Evolutionary conservation across 1,140 invertebrate genomes (phyloP).

Genomic region (Rhysida immarginata): DNA sequence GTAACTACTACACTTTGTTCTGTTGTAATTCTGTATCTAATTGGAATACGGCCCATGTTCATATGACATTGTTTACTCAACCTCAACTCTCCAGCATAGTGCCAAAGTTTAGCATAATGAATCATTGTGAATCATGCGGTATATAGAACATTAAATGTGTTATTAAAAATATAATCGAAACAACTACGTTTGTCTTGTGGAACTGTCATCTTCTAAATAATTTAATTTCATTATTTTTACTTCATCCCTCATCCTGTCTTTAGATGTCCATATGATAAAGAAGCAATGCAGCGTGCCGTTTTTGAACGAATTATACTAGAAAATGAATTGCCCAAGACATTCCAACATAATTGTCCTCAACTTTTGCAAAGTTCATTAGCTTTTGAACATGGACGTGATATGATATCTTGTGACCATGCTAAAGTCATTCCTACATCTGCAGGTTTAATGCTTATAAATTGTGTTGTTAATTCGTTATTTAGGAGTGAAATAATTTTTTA

Average conservation of each 20-base stretch:
- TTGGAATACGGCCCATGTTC: no score
- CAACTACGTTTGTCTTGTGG: no score
- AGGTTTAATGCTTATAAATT: slow-evolving; percentile 4
- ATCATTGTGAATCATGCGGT: no score
- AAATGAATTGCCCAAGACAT: slow-evolving; percentile 13
- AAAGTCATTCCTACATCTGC: slow-evolving; percentile 9
- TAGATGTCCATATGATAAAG: slow-evolving; percentile 41
- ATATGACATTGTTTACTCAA: no score
- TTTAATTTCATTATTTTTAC: not conserved
- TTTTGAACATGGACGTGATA: slow-evolving; percentile 21
- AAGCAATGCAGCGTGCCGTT: slow-evolving; percentile 46
- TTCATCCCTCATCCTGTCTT: slow-evolving; percentile 3
- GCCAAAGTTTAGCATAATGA: no score
- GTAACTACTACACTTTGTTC: no score
- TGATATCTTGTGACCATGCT: not conserved
- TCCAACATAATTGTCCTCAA: slow-evolving; percentile 20
- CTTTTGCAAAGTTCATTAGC: slow-evolving; percentile 23
- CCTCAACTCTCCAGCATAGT: no score
- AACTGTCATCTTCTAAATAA: no score
- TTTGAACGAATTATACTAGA: slow-evolving; percentile 18
- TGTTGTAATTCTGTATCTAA: no score
- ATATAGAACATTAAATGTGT: no score
- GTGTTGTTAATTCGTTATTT: not conserved
- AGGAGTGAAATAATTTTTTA: slow-evolving; percentile 8
- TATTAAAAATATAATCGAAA: no score